Evolutionary conservation across 2,888 invertebrate species (phyloP), one percentile per base, ranked within the genome.

Genomic region (Coremacera marginata): DNA sequence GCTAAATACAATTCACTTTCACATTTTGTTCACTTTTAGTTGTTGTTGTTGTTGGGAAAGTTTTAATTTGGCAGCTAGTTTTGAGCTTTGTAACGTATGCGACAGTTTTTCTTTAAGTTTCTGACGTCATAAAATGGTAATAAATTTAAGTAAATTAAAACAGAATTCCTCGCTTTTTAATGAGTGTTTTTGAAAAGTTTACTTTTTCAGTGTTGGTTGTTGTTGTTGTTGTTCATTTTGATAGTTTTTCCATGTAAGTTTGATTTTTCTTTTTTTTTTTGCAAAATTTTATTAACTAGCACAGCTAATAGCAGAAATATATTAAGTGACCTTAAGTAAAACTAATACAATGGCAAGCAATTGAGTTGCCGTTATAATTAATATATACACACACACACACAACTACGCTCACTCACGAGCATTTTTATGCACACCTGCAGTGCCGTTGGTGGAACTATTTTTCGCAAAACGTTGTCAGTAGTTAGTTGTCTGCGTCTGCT

Each of bases 251-350:
- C 60, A 72, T 14, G 55, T 67, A 68, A 74, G 63, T n/a, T 55
- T 68, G 14, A 11, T 75, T 68, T 62, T 37, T 60, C 9, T 63
- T 76, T 52, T 71, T 19, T 27, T 71, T 25, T 68, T 22, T 52
- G 70, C 14, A 25, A 51, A 27, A 19, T 73, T 62, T 62, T 9
- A 25, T 60, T 49, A 52, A 51, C 3, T 34, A 55, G 9, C 22
- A 19, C 62, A 73, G 31, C 34, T 25, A 49, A 62, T 37, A 22
- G 57, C 22, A 22, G 60, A 19, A 44, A 72, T 31, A 31, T 52
- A n/a, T 34, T 9, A 63, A n/a, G 8, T 63, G 73, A 73, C 73
- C 73, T 73, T 63, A 73, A 73, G n/a, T 9, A 19, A 34, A 73
- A 73, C 52, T 14, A 63, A 73, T 51, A 51, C 73, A 16, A 60